Conservation (phyloP, 2,113 vertebrate species). For the Haemorhous mexicanus region DNA sequence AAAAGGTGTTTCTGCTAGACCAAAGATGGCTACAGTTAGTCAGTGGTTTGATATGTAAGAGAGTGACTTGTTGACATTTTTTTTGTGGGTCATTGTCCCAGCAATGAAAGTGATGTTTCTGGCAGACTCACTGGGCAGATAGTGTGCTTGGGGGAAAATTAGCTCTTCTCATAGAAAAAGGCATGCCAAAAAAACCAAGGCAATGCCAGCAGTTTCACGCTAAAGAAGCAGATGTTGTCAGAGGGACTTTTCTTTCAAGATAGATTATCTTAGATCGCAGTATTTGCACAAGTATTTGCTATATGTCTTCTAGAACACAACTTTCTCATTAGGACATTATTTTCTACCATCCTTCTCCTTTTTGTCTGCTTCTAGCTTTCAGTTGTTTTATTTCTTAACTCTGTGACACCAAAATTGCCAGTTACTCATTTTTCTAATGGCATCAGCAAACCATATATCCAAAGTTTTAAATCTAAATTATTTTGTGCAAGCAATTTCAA, state of each 20-base stretch:
- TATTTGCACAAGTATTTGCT: not conserved
- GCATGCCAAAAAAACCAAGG: not conserved
- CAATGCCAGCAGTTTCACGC: not conserved
- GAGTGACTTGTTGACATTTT: not conserved
- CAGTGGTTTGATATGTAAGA: not conserved
- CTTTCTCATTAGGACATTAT: not conserved
- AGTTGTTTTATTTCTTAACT: not conserved
- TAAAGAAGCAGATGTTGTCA: not conserved
- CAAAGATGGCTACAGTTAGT: not conserved
- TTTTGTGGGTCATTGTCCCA: not conserved
- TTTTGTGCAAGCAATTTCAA: not conserved
- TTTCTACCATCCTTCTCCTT: not conserved
- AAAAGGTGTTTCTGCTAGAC: not conserved
- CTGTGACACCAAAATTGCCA: not conserved
- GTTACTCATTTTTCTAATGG: not conserved
- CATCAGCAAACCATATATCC: not conserved
- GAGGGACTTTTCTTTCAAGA: not conserved
- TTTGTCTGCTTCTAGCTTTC: not conserved
- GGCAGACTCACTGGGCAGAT: not conserved
- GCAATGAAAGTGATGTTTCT: not conserved
- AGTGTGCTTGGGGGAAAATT: not conserved
- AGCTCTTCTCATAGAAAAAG: not conserved
- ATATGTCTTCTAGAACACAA: not conserved
- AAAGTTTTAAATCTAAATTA: not conserved
- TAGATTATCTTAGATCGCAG: not conserved